Base-by-base conservation (phyloP, 1,140 invertebrate species). In the Drosophila persimilis region DNA sequence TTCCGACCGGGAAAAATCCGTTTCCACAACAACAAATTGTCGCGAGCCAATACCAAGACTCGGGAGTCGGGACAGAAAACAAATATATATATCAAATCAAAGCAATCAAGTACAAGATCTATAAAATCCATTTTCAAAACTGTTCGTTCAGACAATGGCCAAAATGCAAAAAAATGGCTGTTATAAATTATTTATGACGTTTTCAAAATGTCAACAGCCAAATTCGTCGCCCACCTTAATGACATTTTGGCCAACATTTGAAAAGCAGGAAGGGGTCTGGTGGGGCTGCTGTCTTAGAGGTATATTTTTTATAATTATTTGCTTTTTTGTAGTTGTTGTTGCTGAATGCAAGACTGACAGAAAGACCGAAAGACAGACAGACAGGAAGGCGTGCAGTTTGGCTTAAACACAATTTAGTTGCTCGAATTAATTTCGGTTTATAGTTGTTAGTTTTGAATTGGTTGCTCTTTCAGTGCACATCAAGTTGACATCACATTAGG, bases 121-220 rank as follows among this genome's bases (percentile, higher is more conserved):
- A 79, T 69, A 76, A 75, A 80, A 64, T 55, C 50, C 45, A 75
- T 66, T 72, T 66, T 62, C 47, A 50, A 76, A 62, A 71, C 54
- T 59, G 55, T 54, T 56, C 22, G 44, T 20, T 51, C 53, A 65
- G 63, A 76, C 65, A 83, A 83, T 71, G 50, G 63, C 63, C 45
- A 69, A 69, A 80, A 64, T 48, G 63, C 51, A 77, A 83, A 84
- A 62, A 39, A 39, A 39, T 39, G 52, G 31, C 4, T 76, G 56
- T 72, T 84, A 83, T 81, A 78, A 83, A 80, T 80, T 73, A 72
- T 80, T 69, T 77, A 83, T 78, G 70, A 59, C 50, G 54, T 56
- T 59, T 45, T n/a, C 22, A 39, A 74, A 83, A 83, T 83, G 79
- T 78, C 79, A 81, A 77, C 54, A 73, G 63, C 54, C 60, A 76